Evolutionary conservation across 2,888 invertebrate species (phyloP), one percentile per base, ranked within the genome.

Genomic region (Corythucha ciliata): DNA sequence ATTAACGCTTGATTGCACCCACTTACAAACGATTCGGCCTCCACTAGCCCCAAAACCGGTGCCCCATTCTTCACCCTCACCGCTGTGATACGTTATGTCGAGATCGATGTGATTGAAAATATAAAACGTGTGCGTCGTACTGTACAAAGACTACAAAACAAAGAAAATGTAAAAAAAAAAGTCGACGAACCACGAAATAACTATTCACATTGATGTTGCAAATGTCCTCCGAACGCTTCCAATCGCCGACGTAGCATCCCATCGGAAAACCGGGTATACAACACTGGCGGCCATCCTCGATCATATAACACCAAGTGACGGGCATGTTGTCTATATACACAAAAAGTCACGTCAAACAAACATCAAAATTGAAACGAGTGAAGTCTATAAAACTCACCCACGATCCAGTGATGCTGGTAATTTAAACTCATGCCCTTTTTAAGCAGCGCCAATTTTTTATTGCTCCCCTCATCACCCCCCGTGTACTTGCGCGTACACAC

Each of bases 351-450:
- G n/a, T n/a, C n/a, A n/a, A n/a, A 14, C 46, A 34, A 26, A 29
- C 21, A 47, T 18, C 14, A 16, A 47, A 12, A 1, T 27, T 8
- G 5, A 29, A 1, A 27, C 34, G 1, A 7, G 10, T 21, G n/a
- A 10, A 8, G 5, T 25, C 7, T 22, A 32, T 3, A n/a, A 10
- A 25, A 59, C 75, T 63, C 62, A 73, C 74, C 74, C 57, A 90
- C 77, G 63, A 91, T 90, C 97, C 97, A 98, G 69, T 98, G 97
- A 70, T 98, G 97, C 64, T 96, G 91, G 69, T 98, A 98, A 69
- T 96, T 96, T 48, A 93, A 73, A 54, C 83, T 83, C 75, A 94
- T 91, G 54, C 93, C 96, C 71, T 87, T 86, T 67, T 87, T 85
- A 53, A 98, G 72, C 14, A 85, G 78, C 63, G 84, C 81, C 62